Base-by-base conservation (phyloP, 2,888 invertebrate species). In the Notocelia uddmanniana region DNA sequence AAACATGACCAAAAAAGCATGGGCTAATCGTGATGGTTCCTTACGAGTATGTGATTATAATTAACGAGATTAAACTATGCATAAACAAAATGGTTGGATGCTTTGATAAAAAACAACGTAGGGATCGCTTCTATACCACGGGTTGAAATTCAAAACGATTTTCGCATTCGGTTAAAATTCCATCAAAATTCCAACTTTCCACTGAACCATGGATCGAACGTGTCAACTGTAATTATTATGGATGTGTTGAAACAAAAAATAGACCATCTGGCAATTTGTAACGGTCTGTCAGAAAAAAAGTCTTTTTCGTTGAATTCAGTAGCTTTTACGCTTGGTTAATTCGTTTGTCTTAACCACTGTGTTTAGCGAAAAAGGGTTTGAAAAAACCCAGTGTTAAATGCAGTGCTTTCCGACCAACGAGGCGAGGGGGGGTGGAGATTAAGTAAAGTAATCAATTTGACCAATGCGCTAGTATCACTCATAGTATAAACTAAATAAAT, bases 191-290 rank as follows among this genome's bases (percentile, higher is more conserved):
- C 83, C 82, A 76, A 83, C 85, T 86, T 85, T 79, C 80, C 82
- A 74, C 75, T 81, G 83, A 81, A 82, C 83, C 88, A 82, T 88
- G 80, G 85, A 82, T 83, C 83, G 86, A 83, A 87, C 81, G 81
- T 87, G 88, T 89, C 89, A 85, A 85, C 85, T 83, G 83, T 82
- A 84, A 88, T 87, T 86, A 87, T 84, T 82, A 82, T 83, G 83
- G 84, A 85, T 85, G 83, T 87, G 83, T 85, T 80, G 82, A 86
- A 88, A 87, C 87, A 89, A 89, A 90, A 90, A 91, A 88, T 83
- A 84, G 79, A 88, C 85, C 91, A 92, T 91, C 88, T 93, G 92
- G 88, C 85, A 82, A 89, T 88, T 89, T 80, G 85, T 89, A 90
- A 92, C 91, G 90, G 90, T 86, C 83, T 81, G 77, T 79, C 78